Evolutionary conservation across 2,888 invertebrate species (phyloP).

Genomic region (Nemotelus nigrinus): DNA sequence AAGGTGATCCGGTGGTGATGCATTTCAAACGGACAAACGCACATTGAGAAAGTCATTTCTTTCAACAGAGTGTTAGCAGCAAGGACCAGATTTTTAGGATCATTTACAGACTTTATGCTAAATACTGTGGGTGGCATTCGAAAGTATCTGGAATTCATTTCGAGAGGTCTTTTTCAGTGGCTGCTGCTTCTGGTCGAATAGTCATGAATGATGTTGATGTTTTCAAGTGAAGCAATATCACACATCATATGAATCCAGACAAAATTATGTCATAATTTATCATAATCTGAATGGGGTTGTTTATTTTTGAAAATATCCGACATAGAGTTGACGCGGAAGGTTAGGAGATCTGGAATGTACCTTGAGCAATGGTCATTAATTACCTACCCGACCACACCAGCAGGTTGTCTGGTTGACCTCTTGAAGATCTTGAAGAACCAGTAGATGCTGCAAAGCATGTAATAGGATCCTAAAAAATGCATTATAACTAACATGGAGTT

Average conservation of each 20-base stretch:
- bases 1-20: no score
- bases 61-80: background rate
- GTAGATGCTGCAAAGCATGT: background rate
- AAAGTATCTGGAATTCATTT: conserved; percentile 44
- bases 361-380: background rate
- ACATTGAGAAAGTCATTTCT: no score
- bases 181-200: background rate
- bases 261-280: conserved; percentile 16
- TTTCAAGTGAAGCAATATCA: background rate
- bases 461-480: background rate
- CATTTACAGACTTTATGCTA: conserved; percentile 9
- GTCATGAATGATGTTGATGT: background rate
- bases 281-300: background rate
- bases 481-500: background rate
- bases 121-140: conserved; percentile 14
- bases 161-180: background rate
- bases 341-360: background rate
- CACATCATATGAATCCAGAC: background rate
- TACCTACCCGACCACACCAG: background rate
- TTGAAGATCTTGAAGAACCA: background rate
- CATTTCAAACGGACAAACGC: no score
- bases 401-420: conserved; percentile 4
- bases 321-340: background rate
- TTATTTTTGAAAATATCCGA: background rate
- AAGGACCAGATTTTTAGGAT: background rate